Conservation (phyloP, 2,113 vertebrate genomes). For the Suricata suricatta region DNA sequence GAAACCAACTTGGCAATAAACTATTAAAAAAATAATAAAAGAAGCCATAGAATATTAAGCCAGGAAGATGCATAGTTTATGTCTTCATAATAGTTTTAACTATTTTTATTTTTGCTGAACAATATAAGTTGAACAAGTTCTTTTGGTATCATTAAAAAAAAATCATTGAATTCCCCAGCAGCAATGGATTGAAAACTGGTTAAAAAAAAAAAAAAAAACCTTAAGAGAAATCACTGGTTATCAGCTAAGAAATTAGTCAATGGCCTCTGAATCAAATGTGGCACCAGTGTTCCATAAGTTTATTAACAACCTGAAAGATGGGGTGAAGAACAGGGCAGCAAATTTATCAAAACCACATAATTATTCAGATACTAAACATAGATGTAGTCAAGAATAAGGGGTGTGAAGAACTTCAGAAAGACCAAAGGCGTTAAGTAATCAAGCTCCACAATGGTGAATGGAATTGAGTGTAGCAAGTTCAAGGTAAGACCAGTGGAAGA, state of each 20-base stretch:
- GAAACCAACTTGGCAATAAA: no score
- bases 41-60: not conserved
- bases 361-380: conserved; percentile 44
- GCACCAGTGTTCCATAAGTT: not conserved
- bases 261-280: not conserved
- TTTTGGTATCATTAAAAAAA: not conserved
- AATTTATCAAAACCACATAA: conserved; percentile 53
- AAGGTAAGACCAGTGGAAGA: conserved; percentile 61
- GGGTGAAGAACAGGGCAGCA: conserved; percentile 32
- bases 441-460: not conserved
- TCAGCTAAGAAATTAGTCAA: conserved; percentile 64
- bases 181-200: conserved; percentile 63
- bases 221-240: conserved; percentile 69
- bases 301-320: conserved; percentile 51
- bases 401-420: not conserved
- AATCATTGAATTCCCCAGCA: conserved; percentile 8
- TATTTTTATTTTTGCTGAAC: conserved; percentile 27
- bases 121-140: not conserved
- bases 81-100: conserved; percentile 11
- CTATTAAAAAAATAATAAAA: not conserved
- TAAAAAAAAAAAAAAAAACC: conserved; percentile 68
- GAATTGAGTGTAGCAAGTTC: conserved; percentile 44
- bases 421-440: conserved; percentile 29
- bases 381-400: conserved; percentile 32
- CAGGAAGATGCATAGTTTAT: not conserved